Conservation (phyloP, 1,140 invertebrate genomes). For the Trachelipus rathkii region DNA sequence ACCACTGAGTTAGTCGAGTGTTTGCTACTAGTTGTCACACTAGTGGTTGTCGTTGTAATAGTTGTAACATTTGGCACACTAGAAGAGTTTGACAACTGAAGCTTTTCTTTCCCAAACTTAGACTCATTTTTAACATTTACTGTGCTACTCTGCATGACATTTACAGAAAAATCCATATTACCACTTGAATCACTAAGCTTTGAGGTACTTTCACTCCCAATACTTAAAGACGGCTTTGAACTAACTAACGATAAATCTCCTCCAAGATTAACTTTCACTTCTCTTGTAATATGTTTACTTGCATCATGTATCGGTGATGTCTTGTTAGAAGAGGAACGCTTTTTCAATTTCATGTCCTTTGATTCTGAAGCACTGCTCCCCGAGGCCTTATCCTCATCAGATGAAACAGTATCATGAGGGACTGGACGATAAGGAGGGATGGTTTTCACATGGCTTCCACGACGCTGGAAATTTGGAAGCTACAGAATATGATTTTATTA, state of each 20-base stretch:
- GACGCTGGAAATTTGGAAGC: conserved; percentile 27
- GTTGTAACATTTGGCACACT: conserved; percentile 18
- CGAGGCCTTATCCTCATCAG: conserved; percentile 34
- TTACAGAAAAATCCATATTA: neutral
- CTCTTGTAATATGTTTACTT: conserved; percentile 24
- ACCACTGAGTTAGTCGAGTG: conserved; percentile 19
- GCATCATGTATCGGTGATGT: conserved; percentile 22
- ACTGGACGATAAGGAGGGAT: conserved; percentile 43
- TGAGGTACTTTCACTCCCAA: conserved; percentile 18
- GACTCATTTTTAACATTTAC: conserved; percentile 21
- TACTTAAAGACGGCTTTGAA: conserved; percentile 3
- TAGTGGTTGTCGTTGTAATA: conserved; percentile 25
- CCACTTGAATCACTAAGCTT: neutral
- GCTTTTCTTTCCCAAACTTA: neutral
- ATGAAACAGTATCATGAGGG: conserved; percentile 31
- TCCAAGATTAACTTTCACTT: conserved; percentile 29
- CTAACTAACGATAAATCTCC: conserved; percentile 9
- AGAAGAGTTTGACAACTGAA: neutral
- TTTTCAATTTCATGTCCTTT: conserved; percentile 35
- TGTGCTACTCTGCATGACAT: neutral
- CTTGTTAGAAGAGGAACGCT: conserved; percentile 30
- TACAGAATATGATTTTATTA: conserved; percentile 2
- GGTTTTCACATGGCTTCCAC: conserved; percentile 45
- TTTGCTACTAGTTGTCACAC: conserved; percentile 16
- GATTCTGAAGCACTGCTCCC: conserved; percentile 23